phyloP scores from a whole-genome alignment of 2,888 invertebrate genomes.

The Tiliacea aurago region DNA sequence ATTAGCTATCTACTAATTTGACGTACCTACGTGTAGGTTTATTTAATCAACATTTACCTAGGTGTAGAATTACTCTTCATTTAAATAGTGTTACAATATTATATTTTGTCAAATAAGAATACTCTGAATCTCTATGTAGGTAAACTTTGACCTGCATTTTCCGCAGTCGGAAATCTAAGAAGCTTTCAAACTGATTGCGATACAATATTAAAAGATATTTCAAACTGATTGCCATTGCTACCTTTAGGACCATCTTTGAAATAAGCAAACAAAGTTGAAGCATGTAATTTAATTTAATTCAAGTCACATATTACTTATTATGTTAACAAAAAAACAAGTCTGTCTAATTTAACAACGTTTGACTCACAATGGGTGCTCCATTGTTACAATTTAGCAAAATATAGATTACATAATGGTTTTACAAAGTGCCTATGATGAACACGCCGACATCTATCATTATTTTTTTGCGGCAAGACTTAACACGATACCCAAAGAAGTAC shows the following conservation, averaged over 20 bases:
- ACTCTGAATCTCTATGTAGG: background rate
- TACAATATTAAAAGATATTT: background rate
- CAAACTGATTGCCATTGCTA: background rate
- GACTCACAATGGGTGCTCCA: background rate
- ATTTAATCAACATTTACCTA: background rate
- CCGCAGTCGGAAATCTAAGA: background rate
- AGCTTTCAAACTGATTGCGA: background rate
- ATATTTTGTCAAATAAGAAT: background rate
- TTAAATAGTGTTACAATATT: background rate
- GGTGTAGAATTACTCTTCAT: background rate
- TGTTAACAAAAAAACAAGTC: conserved; percentile 7
- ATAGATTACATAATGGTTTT: conserved; percentile 23
- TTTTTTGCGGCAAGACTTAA: conserved; percentile 24
- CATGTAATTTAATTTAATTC: conserved; percentile 5
- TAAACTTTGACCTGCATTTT: background rate
- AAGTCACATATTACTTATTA: conserved; percentile 3
- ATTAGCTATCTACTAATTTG: conserved; percentile 25
- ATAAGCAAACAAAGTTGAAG: background rate
- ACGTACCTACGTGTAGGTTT: conserved; percentile 9
- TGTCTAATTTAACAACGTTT: conserved; percentile 3
- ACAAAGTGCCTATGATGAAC: background rate
- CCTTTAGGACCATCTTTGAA: background rate
- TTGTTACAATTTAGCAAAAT: conserved; percentile 39
- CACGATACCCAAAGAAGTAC: background rate
- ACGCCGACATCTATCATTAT: conserved; percentile 14